Base-by-base conservation (phyloP, 2,888 invertebrate species). In the Micropterix aruncella region DNA sequence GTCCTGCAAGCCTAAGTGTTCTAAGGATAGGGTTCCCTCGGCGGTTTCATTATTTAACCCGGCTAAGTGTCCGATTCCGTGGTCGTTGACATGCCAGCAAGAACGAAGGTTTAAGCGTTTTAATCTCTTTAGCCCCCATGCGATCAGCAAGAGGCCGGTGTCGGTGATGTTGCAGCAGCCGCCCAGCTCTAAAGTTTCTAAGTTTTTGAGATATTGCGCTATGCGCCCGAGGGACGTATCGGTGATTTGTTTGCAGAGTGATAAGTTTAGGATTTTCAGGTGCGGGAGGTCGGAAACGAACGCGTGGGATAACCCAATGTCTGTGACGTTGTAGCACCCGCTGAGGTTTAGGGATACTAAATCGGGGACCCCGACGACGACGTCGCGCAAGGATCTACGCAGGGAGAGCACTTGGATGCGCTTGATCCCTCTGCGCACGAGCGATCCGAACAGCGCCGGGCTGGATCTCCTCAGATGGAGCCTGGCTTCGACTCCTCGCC, bases 171-270 rank as follows among this genome's bases (percentile, higher is more conserved):
- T 87, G 59, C 85, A 83, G 63, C 95, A 95, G 2, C 95, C 94
- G 14, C 93, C 93, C 43, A 95, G 68, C 56, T 94, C 91, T 43
- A 95, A 68, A 19, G 82, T 82, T 59, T 92, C 88, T 47, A 95
- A 73, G 63, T 90, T 91, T 63, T 82, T 84, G 41, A 91, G 66
- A 56, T 80, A 81, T 60, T 87, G 85, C 38, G 90, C 86, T 64
- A 94, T 91, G 56, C 84, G 73, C 15, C 83, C 82, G 18, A 94
- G 73, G 43, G 90, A 87, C 18, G 82, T 81, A 63, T 95, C 94
- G n/a, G 91, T 90, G 48, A 95, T 84, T 70, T 93, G 93, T 64
- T 95, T 95, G 69, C 95, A 95, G 46, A 94, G 69, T 40, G 91
- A 91, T 44, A 95, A 73, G 63, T 95, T 89, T 49, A 95, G 73